Evolutionary conservation across 2,797 vertebrate species (phyloP), one percentile per base, ranked within the genome.

Genomic region (Phataginus tetradactyla): DNA sequence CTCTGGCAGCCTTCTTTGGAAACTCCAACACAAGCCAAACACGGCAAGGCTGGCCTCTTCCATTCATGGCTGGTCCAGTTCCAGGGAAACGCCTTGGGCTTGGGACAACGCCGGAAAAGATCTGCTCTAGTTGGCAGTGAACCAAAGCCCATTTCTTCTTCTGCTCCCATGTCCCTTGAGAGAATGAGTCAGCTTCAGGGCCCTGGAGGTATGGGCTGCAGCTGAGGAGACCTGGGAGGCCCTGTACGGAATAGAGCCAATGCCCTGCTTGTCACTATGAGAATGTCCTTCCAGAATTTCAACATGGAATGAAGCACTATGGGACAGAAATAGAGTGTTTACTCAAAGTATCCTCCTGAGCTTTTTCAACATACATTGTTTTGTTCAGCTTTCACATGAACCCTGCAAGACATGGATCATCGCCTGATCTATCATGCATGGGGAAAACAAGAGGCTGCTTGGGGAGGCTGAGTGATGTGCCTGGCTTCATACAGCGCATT

Each of bases 111-210:
- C 95, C 90, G 84, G 64, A 95, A 84, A 84, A 55, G 53, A 74
- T 96, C 69, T 45, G 92, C 68, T 96, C 96, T 86, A 96, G 86
- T 83, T 95, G 95, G 90, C 94, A 14, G 51, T 29, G 68, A 95
- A 83, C 42, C 81, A 29, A 94, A 94, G 83, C 27, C 91, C 80
- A 29, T 87, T 96, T 95, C 61, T 96, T 68, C 83, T 85, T 11
- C 61, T 93, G 89, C 86, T 90, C 71, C 45, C 57, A 55, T 83
- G 39, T 94, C 84, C 86, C 90, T 80, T 72, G 77, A 84, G 95
- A 78, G 75, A 86, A 71, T 68, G 57, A 86, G 37, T 90, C 84
- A 71, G 86, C 77, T 77, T 37, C n/a, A 42, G 59, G 69, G 89
- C 21, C 53, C 23, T 20, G 59, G 72, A 89, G 59, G 68, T 45